phyloP scores from a whole-genome alignment of 2,113 vertebrate species.

The Uria aalge region DNA sequence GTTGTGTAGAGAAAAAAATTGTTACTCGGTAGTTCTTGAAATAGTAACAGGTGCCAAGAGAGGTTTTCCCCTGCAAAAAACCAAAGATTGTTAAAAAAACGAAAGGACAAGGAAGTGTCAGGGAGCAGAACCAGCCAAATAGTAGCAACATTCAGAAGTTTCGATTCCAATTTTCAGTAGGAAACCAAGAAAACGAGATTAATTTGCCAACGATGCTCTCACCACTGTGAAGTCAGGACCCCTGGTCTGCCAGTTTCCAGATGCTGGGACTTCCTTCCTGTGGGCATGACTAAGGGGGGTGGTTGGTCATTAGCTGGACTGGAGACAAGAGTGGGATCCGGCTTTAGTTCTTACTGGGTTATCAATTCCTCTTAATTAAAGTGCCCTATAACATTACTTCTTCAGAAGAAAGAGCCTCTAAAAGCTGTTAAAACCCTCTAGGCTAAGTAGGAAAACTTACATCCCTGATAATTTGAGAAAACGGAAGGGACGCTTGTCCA shows the following conservation, averaged over 20 bases:
- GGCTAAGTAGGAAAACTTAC: background rate
- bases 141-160: background rate
- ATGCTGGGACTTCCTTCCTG: background rate
- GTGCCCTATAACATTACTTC: background rate
- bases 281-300: background rate
- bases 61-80: background rate
- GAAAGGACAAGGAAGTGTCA: background rate
- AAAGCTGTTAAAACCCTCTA: background rate
- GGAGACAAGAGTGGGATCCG: background rate
- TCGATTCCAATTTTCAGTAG: background rate
- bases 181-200: background rate
- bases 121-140: background rate
- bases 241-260: background rate
- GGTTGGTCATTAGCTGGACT: background rate
- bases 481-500: background rate
- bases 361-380: constrained; percentile 27
- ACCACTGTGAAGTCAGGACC: background rate
- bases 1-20: background rate
- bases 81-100: background rate
- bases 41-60: background rate
- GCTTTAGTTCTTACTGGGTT: background rate
- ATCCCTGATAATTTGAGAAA: background rate
- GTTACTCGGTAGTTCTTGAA: background rate
- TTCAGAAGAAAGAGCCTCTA: background rate
- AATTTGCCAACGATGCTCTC: background rate